phyloP scores from a whole-genome alignment of 2,888 invertebrate genomes.

The Heliconius hortense region DNA sequence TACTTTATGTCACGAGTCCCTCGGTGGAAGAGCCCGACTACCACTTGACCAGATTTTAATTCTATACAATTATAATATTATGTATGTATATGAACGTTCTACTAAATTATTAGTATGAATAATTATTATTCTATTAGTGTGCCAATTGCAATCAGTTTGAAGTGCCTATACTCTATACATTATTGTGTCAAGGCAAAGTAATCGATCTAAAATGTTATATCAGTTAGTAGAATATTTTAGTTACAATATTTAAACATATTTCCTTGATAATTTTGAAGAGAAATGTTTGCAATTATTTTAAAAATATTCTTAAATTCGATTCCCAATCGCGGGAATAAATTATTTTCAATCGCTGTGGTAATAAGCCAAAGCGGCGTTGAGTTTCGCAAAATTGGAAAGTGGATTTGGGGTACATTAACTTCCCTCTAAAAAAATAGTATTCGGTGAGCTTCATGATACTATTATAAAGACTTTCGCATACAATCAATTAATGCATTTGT shows the following conservation, averaged over 20 bases:
- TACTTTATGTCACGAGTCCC: background rate
- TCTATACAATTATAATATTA: background rate
- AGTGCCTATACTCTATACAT: background rate
- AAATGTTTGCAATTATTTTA: background rate
- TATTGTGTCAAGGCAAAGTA: slow-evolving; percentile 19
- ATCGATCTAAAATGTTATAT: slow-evolving; percentile 5
- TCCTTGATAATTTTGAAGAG: slow-evolving; percentile 1
- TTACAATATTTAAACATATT: too few relatives aligned
- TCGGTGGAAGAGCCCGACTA: background rate
- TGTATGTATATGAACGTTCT: background rate
- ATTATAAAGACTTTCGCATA: too few relatives aligned
- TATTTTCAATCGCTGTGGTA: too few relatives aligned
- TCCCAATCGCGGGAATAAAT: too few relatives aligned
- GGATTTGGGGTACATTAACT: too few relatives aligned
- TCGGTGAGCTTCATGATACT: too few relatives aligned
- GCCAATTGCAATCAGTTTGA: background rate
- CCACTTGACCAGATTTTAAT: background rate
- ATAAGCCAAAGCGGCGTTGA: too few relatives aligned
- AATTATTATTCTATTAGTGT: background rate
- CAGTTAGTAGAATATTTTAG: background rate
- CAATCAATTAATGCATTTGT: too few relatives aligned
- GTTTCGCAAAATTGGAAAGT: too few relatives aligned
- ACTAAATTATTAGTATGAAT: background rate
- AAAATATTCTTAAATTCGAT: background rate
- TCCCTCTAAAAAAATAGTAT: too few relatives aligned